Evolutionary conservation across 1,140 invertebrate species (phyloP).

Genomic region (Drosophila takahashii): DNA sequence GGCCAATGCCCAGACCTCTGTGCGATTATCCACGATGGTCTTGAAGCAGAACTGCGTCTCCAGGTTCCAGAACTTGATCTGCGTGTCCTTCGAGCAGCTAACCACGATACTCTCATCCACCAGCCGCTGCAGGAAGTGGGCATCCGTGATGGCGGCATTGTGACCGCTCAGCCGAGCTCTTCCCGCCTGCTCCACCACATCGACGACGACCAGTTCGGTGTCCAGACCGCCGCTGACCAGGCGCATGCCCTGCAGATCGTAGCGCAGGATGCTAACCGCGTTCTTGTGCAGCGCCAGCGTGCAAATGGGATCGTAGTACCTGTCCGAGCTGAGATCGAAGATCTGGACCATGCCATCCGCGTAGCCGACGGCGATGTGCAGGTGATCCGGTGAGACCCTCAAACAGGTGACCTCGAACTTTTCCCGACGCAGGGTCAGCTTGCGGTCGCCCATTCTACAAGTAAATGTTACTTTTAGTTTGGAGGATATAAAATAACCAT

Average conservation of each 20-base stretch:
- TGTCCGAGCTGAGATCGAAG: slow-evolving; percentile 89
- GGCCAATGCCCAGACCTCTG: slow-evolving; percentile 94
- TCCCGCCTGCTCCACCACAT: slow-evolving; percentile 95
- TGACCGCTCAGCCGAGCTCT: slow-evolving; percentile 96
- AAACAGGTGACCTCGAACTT: slow-evolving; percentile 91
- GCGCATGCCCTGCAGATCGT: slow-evolving; percentile 87
- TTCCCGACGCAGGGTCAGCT: slow-evolving; percentile 90
- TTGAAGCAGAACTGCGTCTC: slow-evolving; percentile 98
- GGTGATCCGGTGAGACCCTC: slow-evolving; percentile 89
- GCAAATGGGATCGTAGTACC: slow-evolving; percentile 86
- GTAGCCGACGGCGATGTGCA: slow-evolving; percentile 95
- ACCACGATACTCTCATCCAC: slow-evolving; percentile 89
- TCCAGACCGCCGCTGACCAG: slow-evolving; percentile 86
- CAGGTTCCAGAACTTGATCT: slow-evolving; percentile 99
- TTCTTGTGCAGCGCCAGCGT: slow-evolving; percentile 96
- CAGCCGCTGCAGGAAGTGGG: slow-evolving; percentile 90
- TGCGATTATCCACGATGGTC: slow-evolving; percentile 93
- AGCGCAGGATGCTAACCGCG: slow-evolving; percentile 91
- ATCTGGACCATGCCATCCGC: slow-evolving; percentile 94
- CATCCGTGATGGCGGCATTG: slow-evolving; percentile 95
- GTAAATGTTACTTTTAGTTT: too few species aligned
- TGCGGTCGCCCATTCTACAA: slow-evolving; percentile 92
- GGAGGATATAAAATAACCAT: background rate
- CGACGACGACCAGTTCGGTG: slow-evolving; percentile 97
- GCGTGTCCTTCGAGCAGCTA: slow-evolving; percentile 96